Evolutionary conservation across 2,113 vertebrate genomes (phyloP), one percentile per base, ranked within the genome.

Genomic region (Rhea americana): DNA sequence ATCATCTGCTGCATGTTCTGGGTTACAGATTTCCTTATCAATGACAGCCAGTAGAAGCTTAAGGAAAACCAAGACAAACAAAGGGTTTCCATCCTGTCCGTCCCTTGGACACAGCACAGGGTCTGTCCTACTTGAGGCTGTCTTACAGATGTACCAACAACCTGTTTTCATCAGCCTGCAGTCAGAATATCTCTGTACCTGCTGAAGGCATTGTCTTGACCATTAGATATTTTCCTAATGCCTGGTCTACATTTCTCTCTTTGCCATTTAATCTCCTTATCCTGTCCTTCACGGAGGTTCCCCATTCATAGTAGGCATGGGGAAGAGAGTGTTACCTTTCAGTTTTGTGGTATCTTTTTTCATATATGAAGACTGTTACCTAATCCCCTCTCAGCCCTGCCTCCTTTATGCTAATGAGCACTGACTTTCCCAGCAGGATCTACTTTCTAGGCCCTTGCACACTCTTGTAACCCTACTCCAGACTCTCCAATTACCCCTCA

Each of bases 11-110:
- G 11, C 3, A 35, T 8, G 2, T 58, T 55, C 10, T 17, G 16
- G 45, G 16, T 17, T 55, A 26, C 9, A 51, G 39, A 4, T 50
- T 74, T 75, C 21, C 25, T 83, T 75, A 48, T 30, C 21, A 26
- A 17, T 8, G 7, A 7, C n/a, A 28, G 5, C 14, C 25, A 30
- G 13, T 1, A 84, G 18, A 74, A 91, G 5, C 37, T 73, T 73
- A 32, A 77, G 83, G 5, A 45, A 2, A 73, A 15, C 1, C 0
- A 47, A 15, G 63, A n/a, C 68, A 16, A 21, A 0, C 8, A 53
- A 17, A 76, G 2, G 3, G 8, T 8, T 13, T 70, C 18, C 1
- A 61, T 74, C 84, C 80, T 85, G 3, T 21, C 35, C 51, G 0
- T 55, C 84, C 24, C 22, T 74, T 25, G 74, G 28, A 56, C 41